Evolutionary conservation across 2,888 invertebrate species (phyloP).

Genomic region (Acronicta psi): DNA sequence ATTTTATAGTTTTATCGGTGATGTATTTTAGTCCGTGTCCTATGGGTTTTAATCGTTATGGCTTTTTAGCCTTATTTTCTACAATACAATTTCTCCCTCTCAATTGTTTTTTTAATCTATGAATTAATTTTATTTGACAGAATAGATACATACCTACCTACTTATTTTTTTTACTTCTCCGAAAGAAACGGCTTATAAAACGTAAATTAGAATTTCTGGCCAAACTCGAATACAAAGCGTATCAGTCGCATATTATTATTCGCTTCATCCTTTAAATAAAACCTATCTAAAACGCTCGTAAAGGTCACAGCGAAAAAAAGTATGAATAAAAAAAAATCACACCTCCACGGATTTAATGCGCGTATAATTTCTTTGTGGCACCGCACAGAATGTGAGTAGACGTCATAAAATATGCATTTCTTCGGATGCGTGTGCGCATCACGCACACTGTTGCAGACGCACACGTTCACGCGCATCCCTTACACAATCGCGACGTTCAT

Average conservation of each 20-base stretch:
- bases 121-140: too few species aligned
- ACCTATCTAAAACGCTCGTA: conserved; percentile 59
- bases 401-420: conserved; percentile 89
- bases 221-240: conserved; percentile 33
- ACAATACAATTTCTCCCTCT: too few species aligned
- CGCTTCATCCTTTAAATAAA: conserved; percentile 49
- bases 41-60: too few species aligned
- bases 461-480: conserved; percentile 39
- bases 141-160: too few species aligned
- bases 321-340: conserved; percentile 71
- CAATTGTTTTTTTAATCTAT: too few species aligned
- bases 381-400: conserved; percentile 88
- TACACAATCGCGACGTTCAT: conserved; percentile 44
- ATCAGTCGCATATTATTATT: conserved; percentile 45
- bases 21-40: too few species aligned
- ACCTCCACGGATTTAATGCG: conserved; percentile 87
- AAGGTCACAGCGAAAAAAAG: conserved; percentile 64
- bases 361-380: conserved; percentile 90
- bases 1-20: too few species aligned
- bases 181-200: conserved; percentile 1
- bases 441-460: conserved; percentile 46
- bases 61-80: too few species aligned
- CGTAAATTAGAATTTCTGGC: conserved; percentile 15
- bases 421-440: conserved; percentile 78
- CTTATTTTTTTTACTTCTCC: too few species aligned